phyloP scores from a whole-genome alignment of 92 coral and sea anemone species.

The Porites lobata region DNA sequence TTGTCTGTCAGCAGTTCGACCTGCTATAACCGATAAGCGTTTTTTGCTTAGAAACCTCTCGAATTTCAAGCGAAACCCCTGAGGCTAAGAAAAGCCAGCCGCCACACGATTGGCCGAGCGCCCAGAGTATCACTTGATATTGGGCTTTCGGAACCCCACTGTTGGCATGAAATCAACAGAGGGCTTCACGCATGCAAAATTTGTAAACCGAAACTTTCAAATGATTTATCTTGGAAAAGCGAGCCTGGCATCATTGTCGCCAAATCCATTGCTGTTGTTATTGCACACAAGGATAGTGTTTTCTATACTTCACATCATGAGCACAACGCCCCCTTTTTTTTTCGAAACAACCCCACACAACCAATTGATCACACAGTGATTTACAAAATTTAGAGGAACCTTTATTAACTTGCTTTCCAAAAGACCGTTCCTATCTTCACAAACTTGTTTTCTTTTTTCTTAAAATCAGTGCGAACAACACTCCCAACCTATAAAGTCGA shows the following conservation, averaged over 20 bases:
- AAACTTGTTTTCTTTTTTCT: constrained; percentile 9
- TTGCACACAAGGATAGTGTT: constrained; percentile 16
- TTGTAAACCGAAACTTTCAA: constrained; percentile 69
- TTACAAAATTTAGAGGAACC: constrained; percentile 47
- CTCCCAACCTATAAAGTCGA: constrained; percentile 43
- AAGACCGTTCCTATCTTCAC: constrained; percentile 44
- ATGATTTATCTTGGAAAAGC: constrained; percentile 18
- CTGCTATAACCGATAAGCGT: constrained; percentile 17
- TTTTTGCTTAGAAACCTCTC: neutral
- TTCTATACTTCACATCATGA: neutral
- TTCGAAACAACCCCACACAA: neutral
- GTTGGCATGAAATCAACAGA: constrained; percentile 49
- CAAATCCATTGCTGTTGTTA: constrained; percentile 29
- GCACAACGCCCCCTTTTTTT: constrained; percentile 42
- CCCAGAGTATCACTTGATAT: constrained; percentile 31
- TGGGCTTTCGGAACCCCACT: constrained; percentile 12
- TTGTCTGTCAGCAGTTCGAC: constrained; percentile 40
- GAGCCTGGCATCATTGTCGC: constrained; percentile 42
- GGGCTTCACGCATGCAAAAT: constrained; percentile 66
- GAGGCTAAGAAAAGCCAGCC: constrained; percentile 29
- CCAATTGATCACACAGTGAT: constrained; percentile 20
- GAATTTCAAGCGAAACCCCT: constrained; percentile 26
- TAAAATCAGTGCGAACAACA: constrained; percentile 39
- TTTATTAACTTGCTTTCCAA: constrained; percentile 51
- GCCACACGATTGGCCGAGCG: constrained; percentile 31